These are phyloP conservation scores for Cecidostiba fungosa DNA, from an alignment of 2,888 invertebrate genomes.

Conservation along the genomic window DNA sequence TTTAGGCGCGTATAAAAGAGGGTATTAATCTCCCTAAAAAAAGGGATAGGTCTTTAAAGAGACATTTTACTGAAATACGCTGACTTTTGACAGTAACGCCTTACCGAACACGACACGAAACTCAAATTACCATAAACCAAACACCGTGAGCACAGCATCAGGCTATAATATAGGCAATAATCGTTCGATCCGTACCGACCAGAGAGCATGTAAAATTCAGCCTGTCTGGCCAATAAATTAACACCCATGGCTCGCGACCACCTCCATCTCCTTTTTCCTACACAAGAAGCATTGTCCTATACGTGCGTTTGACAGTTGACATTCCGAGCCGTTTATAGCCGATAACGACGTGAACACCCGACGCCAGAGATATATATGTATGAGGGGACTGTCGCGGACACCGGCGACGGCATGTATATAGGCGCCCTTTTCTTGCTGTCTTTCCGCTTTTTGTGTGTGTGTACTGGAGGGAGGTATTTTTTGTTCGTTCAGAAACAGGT, in stretches of 20 bases:
- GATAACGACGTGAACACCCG: constrained; percentile 48
- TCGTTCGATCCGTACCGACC: neutral
- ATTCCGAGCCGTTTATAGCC: constrained; percentile 38
- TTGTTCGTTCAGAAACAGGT: neutral
- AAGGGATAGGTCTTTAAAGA: neutral
- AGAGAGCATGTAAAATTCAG: constrained; percentile 28
- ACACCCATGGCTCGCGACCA: neutral
- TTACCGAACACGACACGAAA: neutral
- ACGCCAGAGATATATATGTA: constrained; percentile 12
- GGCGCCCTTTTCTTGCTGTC: neutral
- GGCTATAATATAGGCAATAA: neutral
- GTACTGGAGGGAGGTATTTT: no score
- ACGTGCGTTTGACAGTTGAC: constrained; percentile 70
- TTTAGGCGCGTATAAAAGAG: neutral
- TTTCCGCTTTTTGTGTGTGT: neutral
- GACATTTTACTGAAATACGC: neutral
- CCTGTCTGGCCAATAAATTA: constrained; percentile 39
- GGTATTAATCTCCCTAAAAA: neutral
- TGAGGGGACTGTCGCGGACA: constrained; percentile 58
- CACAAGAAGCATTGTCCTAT: constrained; percentile 64
- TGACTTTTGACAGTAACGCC: neutral
- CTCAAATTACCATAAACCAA: neutral
- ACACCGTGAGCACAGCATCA: neutral
- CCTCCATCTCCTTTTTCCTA: neutral
- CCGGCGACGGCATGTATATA: constrained; percentile 25